Base-by-base conservation (phyloP, 2,888 invertebrate species). In the Tiliacea citrago region DNA sequence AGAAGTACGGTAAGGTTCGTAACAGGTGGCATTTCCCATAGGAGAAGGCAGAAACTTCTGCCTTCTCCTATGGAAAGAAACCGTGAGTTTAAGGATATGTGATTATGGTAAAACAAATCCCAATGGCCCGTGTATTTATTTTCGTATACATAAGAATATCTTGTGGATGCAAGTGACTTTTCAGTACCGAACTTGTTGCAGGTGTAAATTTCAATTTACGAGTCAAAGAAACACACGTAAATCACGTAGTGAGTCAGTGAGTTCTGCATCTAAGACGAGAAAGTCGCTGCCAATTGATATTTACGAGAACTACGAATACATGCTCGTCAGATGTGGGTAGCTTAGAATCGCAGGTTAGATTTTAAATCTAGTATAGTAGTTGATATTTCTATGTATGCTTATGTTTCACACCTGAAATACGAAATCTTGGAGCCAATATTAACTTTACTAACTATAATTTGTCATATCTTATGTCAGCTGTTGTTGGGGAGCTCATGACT, bases 221-320 rank as follows among this genome's bases (percentile, higher is more conserved):
- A 73, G 51, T 39, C 35, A 16, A 35, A 61, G 47, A 55, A 35
- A 55, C 0, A 53, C 10, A 8, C 45, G 21, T 70, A 75, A 67
- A 75, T 79, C 49, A 66, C 63, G 29, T 4, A 35, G 63, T 29
- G 24, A 21, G 18, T n/a, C 35, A 21, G 35, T 21, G 57, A 63
- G 47, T 78, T 63, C 29, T 49, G 13, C 24, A 16, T 66, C 6
- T 58, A 58, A 18, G 74, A 45, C 55, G 9, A 24, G 35, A 57
- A 74, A 68, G 65, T 66, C 57, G 21, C 29, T n/a, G 8, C 16
- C 57, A 45, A 79, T 80, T 75, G 75, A 80, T 79, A 79, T 79
- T 79, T 80, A 80, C 65, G 81, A 80, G 68, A 53, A 7, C 35
- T 66, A 16, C 51, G n/a, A 53, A 53, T 39, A 35, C 35, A 13